Evolutionary conservation across 2,888 invertebrate genomes (phyloP).

Genomic region (Drosophila lutescens): DNA sequence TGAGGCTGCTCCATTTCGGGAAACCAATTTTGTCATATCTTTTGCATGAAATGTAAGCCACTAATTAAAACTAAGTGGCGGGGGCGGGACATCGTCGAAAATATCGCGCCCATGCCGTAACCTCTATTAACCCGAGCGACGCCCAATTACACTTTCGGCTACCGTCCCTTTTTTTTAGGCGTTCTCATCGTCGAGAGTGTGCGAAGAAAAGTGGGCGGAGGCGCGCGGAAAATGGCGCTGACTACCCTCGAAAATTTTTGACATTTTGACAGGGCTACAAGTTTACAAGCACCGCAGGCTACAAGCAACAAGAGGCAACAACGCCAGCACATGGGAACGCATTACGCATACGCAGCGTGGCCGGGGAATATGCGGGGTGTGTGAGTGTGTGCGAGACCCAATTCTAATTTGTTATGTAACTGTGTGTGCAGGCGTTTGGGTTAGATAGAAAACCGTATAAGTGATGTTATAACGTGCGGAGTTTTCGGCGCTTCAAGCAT

Average conservation of each 20-base stretch:
- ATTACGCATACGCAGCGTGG: constrained; percentile 72
- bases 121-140: constrained; percentile 75
- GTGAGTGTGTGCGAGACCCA: constrained; percentile 39
- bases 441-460: constrained; percentile 36
- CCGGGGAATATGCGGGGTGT: background rate
- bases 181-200: constrained; percentile 40
- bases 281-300: constrained; percentile 60
- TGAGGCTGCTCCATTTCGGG: constrained; percentile 33
- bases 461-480: constrained; percentile 45
- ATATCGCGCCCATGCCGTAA: constrained; percentile 56
- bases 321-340: constrained; percentile 37
- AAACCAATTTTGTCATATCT: constrained; percentile 48
- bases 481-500: constrained; percentile 47
- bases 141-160: constrained; percentile 77
- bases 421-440: constrained; percentile 23
- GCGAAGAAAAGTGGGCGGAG: constrained; percentile 26
- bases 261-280: constrained; percentile 73
- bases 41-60: constrained; percentile 63
- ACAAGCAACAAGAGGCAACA: constrained; percentile 45
- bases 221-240: constrained; percentile 27
- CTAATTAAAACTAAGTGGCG: constrained; percentile 77
- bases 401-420: constrained; percentile 66
- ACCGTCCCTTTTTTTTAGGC: constrained; percentile 56
- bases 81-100: constrained; percentile 54
- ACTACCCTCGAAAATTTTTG: constrained; percentile 59